Base-by-base conservation (phyloP, 2,797 vertebrate species). In the Clamator glandarius region DNA sequence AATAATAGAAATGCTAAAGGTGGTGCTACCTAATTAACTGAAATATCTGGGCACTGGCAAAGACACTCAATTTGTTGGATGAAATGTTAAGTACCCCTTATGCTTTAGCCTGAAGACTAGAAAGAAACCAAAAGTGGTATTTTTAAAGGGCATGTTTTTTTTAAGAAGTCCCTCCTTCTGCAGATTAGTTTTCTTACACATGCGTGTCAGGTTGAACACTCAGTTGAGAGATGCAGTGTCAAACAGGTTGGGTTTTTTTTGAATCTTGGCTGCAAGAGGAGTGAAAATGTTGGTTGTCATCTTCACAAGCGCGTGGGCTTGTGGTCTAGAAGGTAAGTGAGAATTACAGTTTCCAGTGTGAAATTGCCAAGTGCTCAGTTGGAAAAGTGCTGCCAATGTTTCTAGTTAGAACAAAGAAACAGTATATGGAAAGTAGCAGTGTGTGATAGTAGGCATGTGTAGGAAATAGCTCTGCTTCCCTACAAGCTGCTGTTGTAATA, bases 271-370 rank as follows among this genome's bases (percentile, higher is more conserved):
- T 4, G 5, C 39, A 80, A 67, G 54, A 21, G 44, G 44, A 44
- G n/a, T 92, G 57, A 73, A 92, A 75, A 46, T 85, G 50, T 79
- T 79, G 74, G 73, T 92, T 91, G 81, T 92, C 91, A 89, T 5
- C 67, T 89, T 81, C 74, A 11, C 29, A 80, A 94, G 54, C 2
- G 5, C 68, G 82, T 82, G 61, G 81, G 72, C 84, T 87, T 92
- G 66, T 89, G 74, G 57, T 90, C 64, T 82, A 46, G 81, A 67
- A 92, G 78, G 79, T 63, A 51, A 51, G 50, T 26, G 50, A 51
- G 50, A 26, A 51, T 51, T 51, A 51, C 50, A 25, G 50, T 24
- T 51, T 51, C 50, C 50, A 26, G 50, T 51, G 24, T 26, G 25
- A 51, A 26, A 25, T 51, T 94, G 74, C 68, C 62, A 87, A 70